Percentiles rank a stretch among this genome's conserved stretches.
Conservation (phyloP, 2,888 invertebrate genomes). For the Campoplex nolae region DNA sequence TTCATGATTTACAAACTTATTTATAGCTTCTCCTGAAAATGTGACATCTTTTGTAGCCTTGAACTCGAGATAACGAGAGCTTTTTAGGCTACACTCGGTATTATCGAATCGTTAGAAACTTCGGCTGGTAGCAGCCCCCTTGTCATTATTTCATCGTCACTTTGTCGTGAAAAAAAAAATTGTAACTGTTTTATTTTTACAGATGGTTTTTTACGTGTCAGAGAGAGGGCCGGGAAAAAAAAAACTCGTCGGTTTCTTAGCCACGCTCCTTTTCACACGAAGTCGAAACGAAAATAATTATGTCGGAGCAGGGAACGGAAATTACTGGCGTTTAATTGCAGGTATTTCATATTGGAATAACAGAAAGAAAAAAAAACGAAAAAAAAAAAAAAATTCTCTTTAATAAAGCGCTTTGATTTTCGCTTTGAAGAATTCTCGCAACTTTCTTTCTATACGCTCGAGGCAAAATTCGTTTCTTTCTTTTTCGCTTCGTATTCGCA, state of each 20-base stretch:
- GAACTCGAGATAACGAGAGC: slow-evolving; percentile 8
- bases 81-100: background rate
- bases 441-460: background rate
- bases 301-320: background rate
- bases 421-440: background rate
- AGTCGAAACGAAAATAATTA: slow-evolving; percentile 14
- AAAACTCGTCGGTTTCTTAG: background rate
- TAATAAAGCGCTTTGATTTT: slow-evolving; percentile 20
- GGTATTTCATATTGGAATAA: background rate
- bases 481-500: background rate
- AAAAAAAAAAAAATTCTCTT: background rate
- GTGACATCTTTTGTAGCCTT: slow-evolving; percentile 7
- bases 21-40: background rate
- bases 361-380: background rate
- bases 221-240: background rate
- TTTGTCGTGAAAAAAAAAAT: background rate
- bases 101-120: slow-evolving; percentile 23
- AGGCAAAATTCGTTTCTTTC: background rate
- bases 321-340: background rate
- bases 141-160: slow-evolving; percentile 28
- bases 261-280: slow-evolving; percentile 3
- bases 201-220: background rate
- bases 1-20: slow-evolving; percentile 1
- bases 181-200: background rate
- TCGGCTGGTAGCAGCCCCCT: background rate